These are phyloP conservation scores for Cinara cedri DNA, from an alignment of 2,888 invertebrate genomes.

Conservation along the genomic window DNA sequence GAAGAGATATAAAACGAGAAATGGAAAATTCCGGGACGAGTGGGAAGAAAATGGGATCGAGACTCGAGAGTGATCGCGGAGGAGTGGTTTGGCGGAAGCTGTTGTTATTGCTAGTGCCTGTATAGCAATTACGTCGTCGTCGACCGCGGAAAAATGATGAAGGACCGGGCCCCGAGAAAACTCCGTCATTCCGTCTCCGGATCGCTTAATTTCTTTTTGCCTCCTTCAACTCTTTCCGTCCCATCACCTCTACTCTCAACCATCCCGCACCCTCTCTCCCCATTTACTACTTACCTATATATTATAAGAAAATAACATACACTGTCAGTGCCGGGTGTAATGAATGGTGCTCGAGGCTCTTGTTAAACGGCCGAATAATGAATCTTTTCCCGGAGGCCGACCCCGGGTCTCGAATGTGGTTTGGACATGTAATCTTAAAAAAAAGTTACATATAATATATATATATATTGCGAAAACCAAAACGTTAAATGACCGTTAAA, in stretches of 20 bases:
- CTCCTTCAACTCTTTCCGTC: neutral
- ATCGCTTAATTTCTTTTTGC: constrained; percentile 53
- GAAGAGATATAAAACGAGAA: neutral
- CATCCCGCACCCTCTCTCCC: neutral
- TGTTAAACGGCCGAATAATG: constrained; percentile 47
- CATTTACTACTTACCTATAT: constrained; percentile 2
- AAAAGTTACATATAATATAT: constrained; percentile 4
- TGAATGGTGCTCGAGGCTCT: constrained; percentile 45
- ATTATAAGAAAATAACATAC: constrained; percentile 45
- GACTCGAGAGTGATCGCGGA: too few relatives aligned
- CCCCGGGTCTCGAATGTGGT: constrained; percentile 25
- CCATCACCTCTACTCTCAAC: neutral
- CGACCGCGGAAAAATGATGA: constrained; percentile 51
- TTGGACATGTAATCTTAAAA: constrained; percentile 37
- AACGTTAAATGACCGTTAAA: constrained; percentile 6
- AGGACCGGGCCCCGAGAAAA: constrained; percentile 34
- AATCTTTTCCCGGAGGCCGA: constrained; percentile 31
- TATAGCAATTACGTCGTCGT: constrained; percentile 45
- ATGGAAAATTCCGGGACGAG: neutral
- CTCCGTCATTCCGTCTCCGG: constrained; percentile 43
- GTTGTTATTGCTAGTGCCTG: constrained; percentile 31
- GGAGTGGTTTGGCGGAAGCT: neutral
- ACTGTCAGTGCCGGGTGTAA: constrained; percentile 42
- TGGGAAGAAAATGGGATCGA: neutral
- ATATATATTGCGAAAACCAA: neutral